Conservation (phyloP, 2,888 invertebrate genomes). For the Andrena bucephala region DNA sequence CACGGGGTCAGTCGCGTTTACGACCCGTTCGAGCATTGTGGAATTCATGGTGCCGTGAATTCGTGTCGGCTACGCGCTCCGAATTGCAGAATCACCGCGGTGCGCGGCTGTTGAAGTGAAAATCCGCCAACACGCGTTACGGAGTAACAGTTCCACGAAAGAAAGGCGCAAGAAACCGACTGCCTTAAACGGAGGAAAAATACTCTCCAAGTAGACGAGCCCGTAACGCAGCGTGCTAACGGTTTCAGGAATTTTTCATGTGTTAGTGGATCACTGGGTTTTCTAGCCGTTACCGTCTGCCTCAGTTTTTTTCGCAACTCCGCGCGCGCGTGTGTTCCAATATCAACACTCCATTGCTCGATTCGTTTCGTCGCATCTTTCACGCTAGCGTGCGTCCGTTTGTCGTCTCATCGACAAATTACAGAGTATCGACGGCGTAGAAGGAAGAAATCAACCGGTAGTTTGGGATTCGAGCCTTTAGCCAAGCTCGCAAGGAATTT, state of each 20-base stretch:
- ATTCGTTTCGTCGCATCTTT: too few species aligned
- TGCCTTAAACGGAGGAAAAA: constrained; percentile 54
- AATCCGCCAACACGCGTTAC: background rate
- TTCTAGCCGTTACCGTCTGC: constrained; percentile 47
- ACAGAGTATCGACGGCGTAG: background rate
- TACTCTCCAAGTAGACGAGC: constrained; percentile 1
- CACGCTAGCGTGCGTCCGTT: too few species aligned
- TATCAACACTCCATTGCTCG: background rate
- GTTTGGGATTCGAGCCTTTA: constrained; percentile 11
- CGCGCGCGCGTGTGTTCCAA: background rate
- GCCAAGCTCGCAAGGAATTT: constrained; percentile 1
- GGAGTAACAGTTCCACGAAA: constrained; percentile 40
- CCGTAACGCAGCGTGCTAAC: constrained; percentile 49
- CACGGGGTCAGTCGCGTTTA: too few species aligned
- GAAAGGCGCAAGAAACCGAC: constrained; percentile 38
- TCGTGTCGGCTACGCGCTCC: background rate
- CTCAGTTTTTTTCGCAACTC: constrained; percentile 42
- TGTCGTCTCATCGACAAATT: constrained; percentile 16
- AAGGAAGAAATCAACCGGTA: background rate
- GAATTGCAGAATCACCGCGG: background rate
- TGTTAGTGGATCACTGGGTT: constrained; percentile 67
- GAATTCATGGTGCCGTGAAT: background rate
- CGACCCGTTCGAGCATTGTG: background rate
- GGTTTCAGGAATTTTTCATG: constrained; percentile 64
- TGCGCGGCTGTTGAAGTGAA: constrained; percentile 32